Base-by-base conservation (phyloP, 2,888 invertebrate species). In the Boloria euphrosyne region DNA sequence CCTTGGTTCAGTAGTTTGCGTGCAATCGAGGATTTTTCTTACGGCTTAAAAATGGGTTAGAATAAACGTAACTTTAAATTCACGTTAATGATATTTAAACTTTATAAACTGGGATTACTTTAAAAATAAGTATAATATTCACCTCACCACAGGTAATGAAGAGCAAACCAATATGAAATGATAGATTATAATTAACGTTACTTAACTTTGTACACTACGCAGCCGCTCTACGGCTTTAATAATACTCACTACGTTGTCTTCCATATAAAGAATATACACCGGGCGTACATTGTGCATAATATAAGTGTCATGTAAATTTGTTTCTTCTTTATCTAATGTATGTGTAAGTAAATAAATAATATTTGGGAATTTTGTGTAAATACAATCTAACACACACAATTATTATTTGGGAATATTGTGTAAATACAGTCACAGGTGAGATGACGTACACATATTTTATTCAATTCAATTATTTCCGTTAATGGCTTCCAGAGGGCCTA, bases 191-290 rank as follows among this genome's bases (percentile, higher is more conserved):
- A 27, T 57, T 57, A 44, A 63, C 61, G 60, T 80, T 80, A 78
- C 65, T 69, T 72, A 67, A 67, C 66, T 65, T 72, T 74, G 77
- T 80, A 83, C 73, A 80, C 83, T 87, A 87, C 71, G 70, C 84
- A 83, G 65, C 73, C 75, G 74, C 71, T 69, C 74, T 52, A 72
- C 74, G 68, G 71, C 61, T 57, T 61, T 63, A 72, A 70, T 66
- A 79, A 83, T 80, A 84, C 90, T 90, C 90, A 90, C 90, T 90
- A 87, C 86, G 85, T 81, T 87, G 90, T 90, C 90, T 90, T 90
- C 89, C 90, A 85, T 84, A 84, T 84, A 82, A 81, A 87, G 78
- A 82, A 85, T 83, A 88, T 83, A 88, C 62, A 79, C 78, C 78
- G 78, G 78, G 76, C 78, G 78, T 77, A 66, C 78, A 79, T 85